Conservation (phyloP, 2,113 vertebrate genomes). For the Phyllopteryx taeniolatus region DNA sequence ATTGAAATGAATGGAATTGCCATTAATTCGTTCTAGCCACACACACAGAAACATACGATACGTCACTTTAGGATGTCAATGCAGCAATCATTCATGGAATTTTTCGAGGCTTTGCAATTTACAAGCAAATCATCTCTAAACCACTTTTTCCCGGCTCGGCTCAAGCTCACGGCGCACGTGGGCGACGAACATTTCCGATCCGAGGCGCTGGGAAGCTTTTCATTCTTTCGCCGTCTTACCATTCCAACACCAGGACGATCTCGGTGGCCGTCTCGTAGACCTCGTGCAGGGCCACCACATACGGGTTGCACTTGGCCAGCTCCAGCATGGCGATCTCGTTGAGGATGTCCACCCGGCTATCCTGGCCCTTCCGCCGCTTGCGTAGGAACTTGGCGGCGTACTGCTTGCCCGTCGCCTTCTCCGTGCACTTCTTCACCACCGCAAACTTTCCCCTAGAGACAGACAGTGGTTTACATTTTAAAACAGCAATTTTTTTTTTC, state of each 20-base stretch:
- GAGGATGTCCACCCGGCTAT: conserved; percentile 89
- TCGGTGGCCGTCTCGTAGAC: conserved; percentile 88
- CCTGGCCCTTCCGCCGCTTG: conserved; percentile 90
- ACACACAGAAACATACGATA: neutral
- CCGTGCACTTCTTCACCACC: conserved; percentile 90
- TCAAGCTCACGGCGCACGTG: neutral
- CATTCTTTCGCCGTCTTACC: conserved; percentile 69
- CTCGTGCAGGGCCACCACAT: conserved; percentile 88
- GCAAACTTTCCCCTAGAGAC: conserved; percentile 89
- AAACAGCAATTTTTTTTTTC: neutral
- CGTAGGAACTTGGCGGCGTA: conserved; percentile 94
- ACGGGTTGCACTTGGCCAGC: conserved; percentile 81
- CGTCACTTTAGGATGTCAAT: neutral
- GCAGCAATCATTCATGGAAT: neutral
- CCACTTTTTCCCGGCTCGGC: conserved; percentile 29
- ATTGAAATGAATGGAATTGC: too few relatives aligned
- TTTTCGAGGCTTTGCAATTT: conserved; percentile 1
- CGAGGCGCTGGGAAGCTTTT: neutral
- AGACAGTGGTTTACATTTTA: neutral
- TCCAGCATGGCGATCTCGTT: conserved; percentile 94
- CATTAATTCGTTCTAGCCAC: too few relatives aligned
- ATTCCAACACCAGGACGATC: conserved; percentile 92
- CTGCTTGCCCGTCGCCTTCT: conserved; percentile 86
- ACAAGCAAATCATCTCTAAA: conserved; percentile 23
- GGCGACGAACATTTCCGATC: neutral